Evolutionary conservation across 2,113 vertebrate species (phyloP), one percentile per base, ranked within the genome.

Genomic region (Daubentonia madagascariensis): DNA sequence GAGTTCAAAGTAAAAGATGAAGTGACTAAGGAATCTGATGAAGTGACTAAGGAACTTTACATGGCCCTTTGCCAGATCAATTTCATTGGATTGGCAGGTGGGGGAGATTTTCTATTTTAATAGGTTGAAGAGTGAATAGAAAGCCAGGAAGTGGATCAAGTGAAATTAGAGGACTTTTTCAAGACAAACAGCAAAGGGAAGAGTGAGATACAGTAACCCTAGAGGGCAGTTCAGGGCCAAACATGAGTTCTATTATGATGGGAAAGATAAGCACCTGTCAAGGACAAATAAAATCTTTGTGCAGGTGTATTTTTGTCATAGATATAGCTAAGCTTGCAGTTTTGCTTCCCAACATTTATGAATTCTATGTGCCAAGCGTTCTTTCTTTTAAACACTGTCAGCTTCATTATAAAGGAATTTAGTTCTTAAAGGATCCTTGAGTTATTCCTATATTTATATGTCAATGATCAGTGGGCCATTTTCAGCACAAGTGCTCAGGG

Each of bases 91-190:
- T 2, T 76, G 57, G 61, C 2, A 37, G 14, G 48, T 57, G 72
- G 65, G 45, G 22, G 50, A 76, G 65, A 78, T 70, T 72, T 92
- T 83, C 78, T 94, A 81, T 65, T 97, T 63, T 89, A 72, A 70
- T 37, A 76, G 12, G 25, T 25, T 78, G 25, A 86, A 75, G 37
- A 88, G 9, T 79, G 28, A 95, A 48, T 6, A 78, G 70, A 50
- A 94, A 30, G 54, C 35, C 40, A 78, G 50, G 37, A 87, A 73
- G 61, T 50, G 12, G 7, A 87, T 40, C 52, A 81, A 61, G 73
- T 75, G 35, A 89, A 89, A 93, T 45, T 23, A 68, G 10, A 93
- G 23, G 52, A 35, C 25, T 92, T 81, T 76, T 76, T 14, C 59
- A 86, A 87, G 65, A 92, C 68, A 13, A 67, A 78, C 6, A 67